phyloP scores from a whole-genome alignment of 2,113 vertebrate species.

The Campylomormyrus tamandua region DNA sequence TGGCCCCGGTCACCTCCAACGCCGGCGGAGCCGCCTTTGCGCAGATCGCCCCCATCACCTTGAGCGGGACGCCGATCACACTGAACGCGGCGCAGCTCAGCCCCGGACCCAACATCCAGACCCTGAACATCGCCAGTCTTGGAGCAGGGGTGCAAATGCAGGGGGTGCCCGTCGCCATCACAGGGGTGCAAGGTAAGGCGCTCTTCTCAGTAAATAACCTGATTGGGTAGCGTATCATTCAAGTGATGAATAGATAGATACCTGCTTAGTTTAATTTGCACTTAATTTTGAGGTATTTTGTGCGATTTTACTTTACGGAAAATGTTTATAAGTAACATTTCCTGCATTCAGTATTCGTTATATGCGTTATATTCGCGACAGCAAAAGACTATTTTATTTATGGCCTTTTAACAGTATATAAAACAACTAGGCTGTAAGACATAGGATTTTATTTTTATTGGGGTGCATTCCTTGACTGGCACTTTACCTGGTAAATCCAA shows the following conservation, averaged over 20 bases:
- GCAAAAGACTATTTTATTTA: background rate
- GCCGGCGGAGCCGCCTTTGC: constrained; percentile 66
- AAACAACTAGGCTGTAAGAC: background rate
- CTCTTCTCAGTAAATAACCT: background rate
- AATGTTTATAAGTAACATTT: background rate
- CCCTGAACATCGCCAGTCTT: constrained; percentile 89
- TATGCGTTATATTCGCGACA: background rate
- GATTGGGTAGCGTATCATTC: background rate
- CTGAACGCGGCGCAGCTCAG: constrained; percentile 90
- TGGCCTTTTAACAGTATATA: background rate
- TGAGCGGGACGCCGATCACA: constrained; percentile 86
- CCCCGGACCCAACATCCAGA: constrained; percentile 90
- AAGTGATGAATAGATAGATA: background rate
- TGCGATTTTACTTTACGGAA: background rate
- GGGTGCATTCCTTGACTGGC: background rate
- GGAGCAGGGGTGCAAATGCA: constrained; percentile 89
- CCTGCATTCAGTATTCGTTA: background rate
- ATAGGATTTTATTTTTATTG: background rate
- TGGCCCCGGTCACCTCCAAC: constrained; percentile 81
- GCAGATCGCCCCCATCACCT: constrained; percentile 79
- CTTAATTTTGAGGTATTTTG: background rate
- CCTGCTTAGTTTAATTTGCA: background rate
- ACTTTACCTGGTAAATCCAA: background rate
- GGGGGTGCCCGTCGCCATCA: constrained; percentile 92
- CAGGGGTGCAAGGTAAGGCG: constrained; percentile 85